Percentiles rank a stretch among this genome's conserved stretches.
Evolutionary conservation across 2,113 vertebrate species (phyloP).

Genomic region (Leptobrachium leishanense): DNA sequence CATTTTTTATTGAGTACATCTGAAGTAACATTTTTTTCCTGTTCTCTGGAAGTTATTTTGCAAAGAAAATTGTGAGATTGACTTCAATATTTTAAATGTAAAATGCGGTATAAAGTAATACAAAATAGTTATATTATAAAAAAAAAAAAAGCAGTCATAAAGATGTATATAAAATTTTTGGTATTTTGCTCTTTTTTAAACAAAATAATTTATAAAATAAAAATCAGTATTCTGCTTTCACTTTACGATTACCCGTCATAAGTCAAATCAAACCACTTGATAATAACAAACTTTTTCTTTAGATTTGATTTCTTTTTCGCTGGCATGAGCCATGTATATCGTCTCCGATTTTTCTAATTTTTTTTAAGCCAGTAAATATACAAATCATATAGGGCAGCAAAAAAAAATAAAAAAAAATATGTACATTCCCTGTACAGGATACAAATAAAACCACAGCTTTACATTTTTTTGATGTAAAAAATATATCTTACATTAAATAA

Average conservation of each 20-base stretch:
- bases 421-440: conserved; percentile 81
- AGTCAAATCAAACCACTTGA: conserved; percentile 72
- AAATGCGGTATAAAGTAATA: background rate
- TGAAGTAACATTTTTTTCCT: conserved; percentile 24
- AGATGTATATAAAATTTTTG: background rate
- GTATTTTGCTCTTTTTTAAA: conserved; percentile 66
- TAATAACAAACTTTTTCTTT: conserved; percentile 78
- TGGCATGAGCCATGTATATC: conserved; percentile 67
- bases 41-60: background rate
- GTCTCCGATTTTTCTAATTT: conserved; percentile 46
- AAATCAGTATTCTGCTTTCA: conserved; percentile 20
- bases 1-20: conserved; percentile 33
- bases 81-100: background rate
- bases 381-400: conserved; percentile 75
- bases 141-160: background rate
- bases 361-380: conserved; percentile 78
- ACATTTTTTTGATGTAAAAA: conserved; percentile 77
- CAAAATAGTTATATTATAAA: background rate
- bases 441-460: conserved; percentile 69
- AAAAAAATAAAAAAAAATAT: conserved; percentile 59
- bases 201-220: conserved; percentile 35
- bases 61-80: background rate
- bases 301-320: conserved; percentile 76
- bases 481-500: conserved; percentile 86
- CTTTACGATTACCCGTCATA: conserved; percentile 61